Evolutionary conservation across 1,140 invertebrate genomes (phyloP).

Genomic region (Ostrea edulis): DNA sequence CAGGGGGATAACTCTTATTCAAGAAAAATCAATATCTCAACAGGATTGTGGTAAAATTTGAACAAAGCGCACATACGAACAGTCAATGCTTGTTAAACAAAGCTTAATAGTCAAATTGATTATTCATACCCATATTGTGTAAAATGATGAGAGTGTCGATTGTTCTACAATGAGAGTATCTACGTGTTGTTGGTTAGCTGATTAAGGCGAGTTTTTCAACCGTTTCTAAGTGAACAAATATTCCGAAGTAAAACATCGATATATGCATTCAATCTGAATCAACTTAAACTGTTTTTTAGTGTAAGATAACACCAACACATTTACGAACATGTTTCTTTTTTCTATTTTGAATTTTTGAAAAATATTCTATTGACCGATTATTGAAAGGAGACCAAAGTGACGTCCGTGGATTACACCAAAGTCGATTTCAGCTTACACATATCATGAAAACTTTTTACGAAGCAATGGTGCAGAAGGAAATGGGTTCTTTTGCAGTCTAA

Average conservation of each 20-base stretch:
- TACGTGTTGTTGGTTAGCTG: not conserved
- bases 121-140: not conserved
- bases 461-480: too few species aligned
- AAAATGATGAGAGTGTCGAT: slow-evolving; percentile 8
- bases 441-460: too few species aligned
- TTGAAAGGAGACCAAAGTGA: too few species aligned
- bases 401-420: too few species aligned
- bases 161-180: slow-evolving; percentile 16
- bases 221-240: not conserved
- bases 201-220: not conserved
- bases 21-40: not conserved
- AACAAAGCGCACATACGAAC: not conserved
- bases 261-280: not conserved
- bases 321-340: too few species aligned
- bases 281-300: too few species aligned
- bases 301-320: too few species aligned
- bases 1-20: not conserved
- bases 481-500: too few species aligned
- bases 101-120: slow-evolving; percentile 20
- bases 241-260: not conserved
- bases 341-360: too few species aligned
- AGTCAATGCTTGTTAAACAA: slow-evolving; percentile 35
- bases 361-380: too few species aligned
- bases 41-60: not conserved
- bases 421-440: too few species aligned